Percentiles rank a stretch among this genome's conserved stretches.
phyloP scores from a whole-genome alignment of 2,888 invertebrate species.

The Callosobruchus maculatus region DNA sequence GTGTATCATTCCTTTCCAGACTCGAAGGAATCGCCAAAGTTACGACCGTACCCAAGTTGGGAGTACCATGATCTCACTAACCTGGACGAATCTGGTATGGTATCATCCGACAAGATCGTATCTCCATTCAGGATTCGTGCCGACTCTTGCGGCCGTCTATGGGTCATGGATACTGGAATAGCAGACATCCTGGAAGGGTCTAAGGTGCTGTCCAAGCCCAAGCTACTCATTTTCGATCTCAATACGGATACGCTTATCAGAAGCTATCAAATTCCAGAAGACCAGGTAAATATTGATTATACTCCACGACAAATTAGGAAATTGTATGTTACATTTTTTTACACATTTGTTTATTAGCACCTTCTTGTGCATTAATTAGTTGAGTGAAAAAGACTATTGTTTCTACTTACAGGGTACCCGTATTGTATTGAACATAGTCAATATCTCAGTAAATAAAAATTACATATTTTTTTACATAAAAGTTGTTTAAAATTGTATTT shows the following conservation, averaged over 20 bases:
- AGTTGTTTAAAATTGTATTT: no score
- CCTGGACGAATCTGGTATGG: conserved; percentile 39
- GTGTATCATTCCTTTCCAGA: conserved; percentile 52
- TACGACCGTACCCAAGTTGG: conserved; percentile 80
- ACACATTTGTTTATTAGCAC: no score
- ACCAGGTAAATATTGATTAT: conserved; percentile 53
- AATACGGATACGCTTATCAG: conserved; percentile 67
- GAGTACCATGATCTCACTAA: conserved; percentile 56
- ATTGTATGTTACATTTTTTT: no score
- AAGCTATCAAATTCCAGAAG: conserved; percentile 59
- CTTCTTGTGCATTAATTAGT: no score
- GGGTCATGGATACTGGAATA: conserved; percentile 75
- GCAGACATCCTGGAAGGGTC: conserved; percentile 56
- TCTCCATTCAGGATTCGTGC: conserved; percentile 72
- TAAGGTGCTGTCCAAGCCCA: conserved; percentile 50
- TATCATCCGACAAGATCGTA: conserved; percentile 56
- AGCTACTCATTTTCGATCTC: conserved; percentile 69
- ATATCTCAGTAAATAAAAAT: no score
- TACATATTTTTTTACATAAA: no score
- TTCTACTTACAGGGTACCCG: no score
- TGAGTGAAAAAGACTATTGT: no score
- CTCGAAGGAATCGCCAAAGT: conserved; percentile 61
- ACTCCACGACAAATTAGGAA: no score
- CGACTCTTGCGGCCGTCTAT: conserved; percentile 72
- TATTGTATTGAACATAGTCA: no score